These are phyloP conservation scores for Pseudomyrmex gracilis DNA, from an alignment of 1,140 invertebrate genomes.

Conservation along the genomic window DNA sequence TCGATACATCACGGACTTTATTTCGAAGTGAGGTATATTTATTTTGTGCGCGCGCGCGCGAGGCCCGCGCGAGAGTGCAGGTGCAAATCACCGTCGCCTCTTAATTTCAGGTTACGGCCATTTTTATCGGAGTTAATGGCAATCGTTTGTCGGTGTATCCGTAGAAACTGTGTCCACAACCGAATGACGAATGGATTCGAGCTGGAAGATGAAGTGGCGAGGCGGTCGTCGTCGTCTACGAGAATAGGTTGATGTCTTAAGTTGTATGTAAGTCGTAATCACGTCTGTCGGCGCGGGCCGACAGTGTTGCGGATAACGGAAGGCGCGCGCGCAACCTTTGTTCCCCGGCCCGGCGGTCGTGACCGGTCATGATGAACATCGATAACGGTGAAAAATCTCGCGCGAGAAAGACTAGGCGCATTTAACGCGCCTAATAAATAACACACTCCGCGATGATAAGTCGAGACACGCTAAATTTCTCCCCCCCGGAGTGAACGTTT, in stretches of 20 bases:
- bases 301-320: constrained; percentile 60
- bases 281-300: constrained; percentile 7
- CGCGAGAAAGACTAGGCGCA: constrained; percentile 36
- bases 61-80: constrained; percentile 9
- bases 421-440: constrained; percentile 62
- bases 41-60: constrained; percentile 5
- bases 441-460: constrained; percentile 19
- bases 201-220: constrained; percentile 36
- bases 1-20: constrained; percentile 42
- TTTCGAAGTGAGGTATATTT: constrained; percentile 39
- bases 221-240: constrained; percentile 23
- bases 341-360: constrained; percentile 32
- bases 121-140: constrained; percentile 53
- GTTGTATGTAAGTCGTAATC: constrained; percentile 52
- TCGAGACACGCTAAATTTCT: not conserved
- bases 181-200: constrained; percentile 65
- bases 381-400: constrained; percentile 48
- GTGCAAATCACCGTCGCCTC: constrained; percentile 52
- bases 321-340: constrained; percentile 61
- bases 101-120: constrained; percentile 41
- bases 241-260: constrained; percentile 65
- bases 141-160: constrained; percentile 54
- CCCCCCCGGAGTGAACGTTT: not conserved
- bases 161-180: constrained; percentile 33
- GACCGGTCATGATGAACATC: constrained; percentile 43